phyloP scores from a whole-genome alignment of 2,888 invertebrate genomes.

The Sarcophaga caerulescens region DNA sequence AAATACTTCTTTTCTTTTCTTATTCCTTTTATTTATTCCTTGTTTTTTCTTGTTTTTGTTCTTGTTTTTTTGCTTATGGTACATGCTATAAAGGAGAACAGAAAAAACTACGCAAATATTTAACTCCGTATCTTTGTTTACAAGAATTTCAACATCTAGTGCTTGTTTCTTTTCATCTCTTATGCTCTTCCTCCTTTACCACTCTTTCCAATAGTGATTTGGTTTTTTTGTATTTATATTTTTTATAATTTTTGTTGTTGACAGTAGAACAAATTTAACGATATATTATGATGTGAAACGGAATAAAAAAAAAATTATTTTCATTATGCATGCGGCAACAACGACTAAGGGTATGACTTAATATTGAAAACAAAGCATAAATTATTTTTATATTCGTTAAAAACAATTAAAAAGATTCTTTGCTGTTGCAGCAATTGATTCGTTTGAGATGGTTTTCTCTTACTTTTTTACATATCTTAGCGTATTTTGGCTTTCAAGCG shows the following conservation, averaged over 20 bases:
- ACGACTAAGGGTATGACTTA: neutral
- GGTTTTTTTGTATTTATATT: neutral
- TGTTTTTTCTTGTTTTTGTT: neutral
- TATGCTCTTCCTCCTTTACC: no score
- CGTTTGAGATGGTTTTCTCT: no score
- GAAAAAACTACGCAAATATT: conserved; percentile 56
- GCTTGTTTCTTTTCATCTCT: conserved; percentile 9
- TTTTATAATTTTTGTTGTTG: conserved; percentile 46
- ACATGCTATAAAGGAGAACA: neutral
- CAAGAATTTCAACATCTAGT: conserved; percentile 28
- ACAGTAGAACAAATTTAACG: conserved; percentile 43
- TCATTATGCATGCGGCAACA: neutral
- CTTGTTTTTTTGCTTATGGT: neutral
- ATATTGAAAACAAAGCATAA: neutral
- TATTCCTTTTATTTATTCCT: no score
- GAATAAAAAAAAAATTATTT: conserved; percentile 15
- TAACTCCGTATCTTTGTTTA: conserved; percentile 58
- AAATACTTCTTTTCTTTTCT: conserved; percentile 43
- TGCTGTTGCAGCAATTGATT: no score
- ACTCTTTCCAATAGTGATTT: no score
- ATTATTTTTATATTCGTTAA: no score
- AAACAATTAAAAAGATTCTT: no score
- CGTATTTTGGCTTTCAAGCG: no score
- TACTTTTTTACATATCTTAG: no score
- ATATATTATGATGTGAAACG: conserved; percentile 33